Conservation (phyloP, 2,888 invertebrate species). For the Trissonchulus latispiculum region DNA sequence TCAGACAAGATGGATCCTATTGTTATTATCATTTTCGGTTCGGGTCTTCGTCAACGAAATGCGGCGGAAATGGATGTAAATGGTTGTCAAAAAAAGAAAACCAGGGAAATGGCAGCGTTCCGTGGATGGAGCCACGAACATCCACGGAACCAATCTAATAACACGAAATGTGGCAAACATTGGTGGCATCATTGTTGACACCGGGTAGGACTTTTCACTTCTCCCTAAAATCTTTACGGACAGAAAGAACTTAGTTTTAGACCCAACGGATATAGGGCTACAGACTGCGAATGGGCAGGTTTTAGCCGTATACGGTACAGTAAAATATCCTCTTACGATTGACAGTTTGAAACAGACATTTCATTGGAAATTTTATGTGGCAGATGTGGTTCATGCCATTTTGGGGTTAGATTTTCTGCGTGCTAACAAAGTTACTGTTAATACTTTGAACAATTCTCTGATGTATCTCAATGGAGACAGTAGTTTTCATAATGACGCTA, state of each 20-base stretch:
- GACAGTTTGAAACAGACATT: slow-evolving; percentile 4
- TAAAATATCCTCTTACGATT: not conserved
- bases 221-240: not conserved
- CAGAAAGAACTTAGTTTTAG: not conserved
- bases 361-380: slow-evolving; percentile 3
- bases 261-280: not conserved
- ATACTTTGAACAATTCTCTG: not conserved
- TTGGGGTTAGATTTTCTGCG: slow-evolving; percentile 11
- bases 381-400: slow-evolving; percentile 5
- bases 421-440: not conserved
- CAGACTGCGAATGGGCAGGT: not conserved
- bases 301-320: not conserved
- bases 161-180: not conserved
- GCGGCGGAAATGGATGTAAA: not conserved
- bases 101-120: slow-evolving; percentile 10
- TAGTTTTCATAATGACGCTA: no score
- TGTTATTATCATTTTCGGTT: slow-evolving; percentile 16
- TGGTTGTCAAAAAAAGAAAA: not conserved
- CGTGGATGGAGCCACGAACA: slow-evolving; percentile 1
- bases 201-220: not conserved
- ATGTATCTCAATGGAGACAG: not conserved
- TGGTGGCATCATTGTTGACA: slow-evolving; percentile 10
- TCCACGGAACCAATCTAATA: slow-evolving; percentile 14
- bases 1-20: not conserved
- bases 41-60: not conserved